Percentiles rank a stretch among this genome's conserved stretches.
These are phyloP conservation scores for Caenorhabditis brenneri DNA, from an alignment of 1,140 invertebrate species.

Conservation along the genomic window DNA sequence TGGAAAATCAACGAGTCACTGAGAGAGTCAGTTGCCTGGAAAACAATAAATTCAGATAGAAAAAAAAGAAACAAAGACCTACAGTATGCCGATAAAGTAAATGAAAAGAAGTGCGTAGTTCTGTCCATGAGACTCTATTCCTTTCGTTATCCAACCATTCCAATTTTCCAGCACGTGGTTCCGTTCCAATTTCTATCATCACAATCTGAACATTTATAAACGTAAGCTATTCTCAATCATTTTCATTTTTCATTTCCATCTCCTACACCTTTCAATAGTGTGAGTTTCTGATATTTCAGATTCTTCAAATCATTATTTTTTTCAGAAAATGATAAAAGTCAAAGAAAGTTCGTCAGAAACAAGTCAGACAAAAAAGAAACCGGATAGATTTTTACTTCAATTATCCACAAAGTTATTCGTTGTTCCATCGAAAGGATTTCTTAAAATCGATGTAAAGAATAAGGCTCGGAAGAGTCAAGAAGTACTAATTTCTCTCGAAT, in stretches of 20 bases:
- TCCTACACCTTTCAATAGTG: no score
- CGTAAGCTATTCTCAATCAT: no score
- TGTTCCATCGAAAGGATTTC: neutral
- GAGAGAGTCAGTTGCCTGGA: constrained; percentile 41
- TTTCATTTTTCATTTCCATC: neutral
- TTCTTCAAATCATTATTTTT: neutral
- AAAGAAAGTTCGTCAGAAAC: neutral
- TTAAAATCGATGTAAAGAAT: neutral
- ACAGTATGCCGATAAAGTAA: constrained; percentile 37
- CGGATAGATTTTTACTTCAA: neutral
- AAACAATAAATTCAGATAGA: neutral
- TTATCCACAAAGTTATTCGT: neutral
- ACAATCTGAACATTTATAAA: neutral
- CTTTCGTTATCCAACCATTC: constrained; percentile 45
- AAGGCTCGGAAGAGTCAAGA: neutral
- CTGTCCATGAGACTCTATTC: constrained; percentile 21
- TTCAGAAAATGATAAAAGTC: neutral
- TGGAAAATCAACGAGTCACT: constrained; percentile 51
- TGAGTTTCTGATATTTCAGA: neutral
- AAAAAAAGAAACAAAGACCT: neutral
- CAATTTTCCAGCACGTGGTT: constrained; percentile 37
- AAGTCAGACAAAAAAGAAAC: neutral
- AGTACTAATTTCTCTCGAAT: constrained; percentile 14
- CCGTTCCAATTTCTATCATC: constrained; percentile 45
- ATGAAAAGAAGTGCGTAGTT: constrained; percentile 30